Evolutionary conservation across 2,888 invertebrate genomes (phyloP).

Genomic region (Monoplex corrugatus): DNA sequence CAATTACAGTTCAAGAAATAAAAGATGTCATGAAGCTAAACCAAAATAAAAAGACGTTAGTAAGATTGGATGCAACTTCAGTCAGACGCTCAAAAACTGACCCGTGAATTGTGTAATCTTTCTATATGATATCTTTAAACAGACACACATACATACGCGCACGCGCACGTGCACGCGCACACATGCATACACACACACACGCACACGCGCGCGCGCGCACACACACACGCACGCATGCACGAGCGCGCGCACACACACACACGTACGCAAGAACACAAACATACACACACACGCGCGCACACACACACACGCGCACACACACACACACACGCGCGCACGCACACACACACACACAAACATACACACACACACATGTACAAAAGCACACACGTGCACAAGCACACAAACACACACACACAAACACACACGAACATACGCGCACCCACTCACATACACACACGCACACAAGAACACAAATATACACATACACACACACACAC

Average conservation of each 20-base stretch:
- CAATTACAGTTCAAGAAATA: no score
- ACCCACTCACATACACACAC: neutral
- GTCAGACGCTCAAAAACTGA: no score
- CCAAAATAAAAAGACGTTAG: no score
- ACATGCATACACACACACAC: neutral
- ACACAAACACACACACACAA: neutral
- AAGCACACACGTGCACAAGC: no score
- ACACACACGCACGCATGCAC: neutral
- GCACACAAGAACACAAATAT: neutral
- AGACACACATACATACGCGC: neutral
- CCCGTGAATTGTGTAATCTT: no score
- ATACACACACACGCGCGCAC: neutral
- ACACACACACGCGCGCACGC: neutral
- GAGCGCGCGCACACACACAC: neutral
- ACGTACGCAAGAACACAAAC: neutral
- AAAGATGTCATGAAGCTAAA: no score
- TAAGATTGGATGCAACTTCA: no score
- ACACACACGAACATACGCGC: neutral
- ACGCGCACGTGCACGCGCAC: neutral
- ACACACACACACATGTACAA: no score
- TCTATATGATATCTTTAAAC: no score
- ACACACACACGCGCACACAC: neutral
- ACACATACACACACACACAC: conserved; percentile 22
- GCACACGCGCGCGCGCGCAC: neutral
- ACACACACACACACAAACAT: neutral